Evolutionary conservation across 2,113 vertebrate species (phyloP).

Genomic region (Poeciliopsis turrubarensis): DNA sequence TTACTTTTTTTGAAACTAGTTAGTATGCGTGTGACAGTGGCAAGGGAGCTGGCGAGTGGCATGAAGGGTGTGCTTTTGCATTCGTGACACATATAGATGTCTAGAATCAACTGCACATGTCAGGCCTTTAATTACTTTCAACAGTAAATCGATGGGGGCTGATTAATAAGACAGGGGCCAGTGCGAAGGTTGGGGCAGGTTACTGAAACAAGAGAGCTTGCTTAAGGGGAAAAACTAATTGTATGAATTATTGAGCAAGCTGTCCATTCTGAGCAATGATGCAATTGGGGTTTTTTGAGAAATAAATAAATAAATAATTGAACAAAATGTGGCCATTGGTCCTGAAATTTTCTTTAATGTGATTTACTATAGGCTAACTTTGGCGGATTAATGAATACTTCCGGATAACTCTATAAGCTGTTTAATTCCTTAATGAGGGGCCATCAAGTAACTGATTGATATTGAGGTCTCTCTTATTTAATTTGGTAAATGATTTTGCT

Average conservation of each 20-base stretch:
- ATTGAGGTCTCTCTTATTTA: conserved; percentile 10
- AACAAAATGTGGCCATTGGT: conserved; percentile 43
- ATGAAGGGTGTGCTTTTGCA: conserved; percentile 51
- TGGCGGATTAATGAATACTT: conserved; percentile 31
- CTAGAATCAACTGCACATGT: conserved; percentile 78
- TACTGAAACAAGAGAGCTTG: conserved; percentile 76
- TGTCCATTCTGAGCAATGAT: conserved; percentile 73
- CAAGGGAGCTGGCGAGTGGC: conserved; percentile 51
- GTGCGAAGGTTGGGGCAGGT: conserved; percentile 68
- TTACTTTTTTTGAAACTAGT: conserved; percentile 37
- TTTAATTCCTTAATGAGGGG: conserved; percentile 38
- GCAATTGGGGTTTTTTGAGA: conserved; percentile 41
- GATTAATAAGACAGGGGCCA: conserved; percentile 76
- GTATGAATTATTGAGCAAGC: conserved; percentile 80
- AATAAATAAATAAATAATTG: conserved; percentile 52
- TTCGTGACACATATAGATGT: conserved; percentile 74
- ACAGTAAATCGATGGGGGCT: conserved; percentile 75
- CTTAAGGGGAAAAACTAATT: conserved; percentile 79
- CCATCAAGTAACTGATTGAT: conserved; percentile 25
- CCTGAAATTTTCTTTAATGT: conserved; percentile 47
- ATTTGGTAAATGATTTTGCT: conserved; percentile 31
- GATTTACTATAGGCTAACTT: conserved; percentile 32
- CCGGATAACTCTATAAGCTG: conserved; percentile 18
- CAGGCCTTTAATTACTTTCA: conserved; percentile 76
- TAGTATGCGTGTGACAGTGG: conserved; percentile 38